Base-by-base conservation (phyloP, 2,113 vertebrate species). In the Willisornis vidua region DNA sequence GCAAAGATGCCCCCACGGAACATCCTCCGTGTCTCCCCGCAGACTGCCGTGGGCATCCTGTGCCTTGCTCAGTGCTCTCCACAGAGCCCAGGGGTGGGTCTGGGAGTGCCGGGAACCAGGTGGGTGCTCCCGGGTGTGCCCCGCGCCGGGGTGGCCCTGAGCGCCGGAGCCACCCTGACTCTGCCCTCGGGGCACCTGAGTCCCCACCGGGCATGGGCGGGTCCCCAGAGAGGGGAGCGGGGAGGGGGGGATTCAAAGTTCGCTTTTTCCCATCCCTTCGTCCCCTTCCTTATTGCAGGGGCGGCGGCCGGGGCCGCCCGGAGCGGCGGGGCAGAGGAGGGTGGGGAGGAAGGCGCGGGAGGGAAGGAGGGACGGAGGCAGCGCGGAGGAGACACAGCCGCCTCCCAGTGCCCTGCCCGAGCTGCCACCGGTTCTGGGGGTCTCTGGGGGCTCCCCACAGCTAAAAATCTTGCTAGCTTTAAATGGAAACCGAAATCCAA, bases 71-170 rank as follows among this genome's bases (percentile, higher is more conserved):
- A 1, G 13, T 6, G 19, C 39, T n/a, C 82, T 49, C 46, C 5
- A 0, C 16, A 7, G 58, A 5, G 5, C 16, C 70, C 75, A 7
- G 0, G 67, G 61, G 9, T 4, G 61, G 17, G 10, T 3, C 1
- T 11, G 25, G n/a, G 39, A 5, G 7, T 7, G 31, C 13, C 13
- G 12, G 28, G 65, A 57, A 4, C 18, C 29, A 7, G 0, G 7
- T 3, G 51, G 63, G 51, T 66, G n/a, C 10, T 22, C 31, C 35
- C 7, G 2, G 8, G 23, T 48, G 25, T 22, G 39, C 12, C 26
- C 4, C 26, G 48, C 26, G 19, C 57, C 24, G 6, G 43, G 17
- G 17, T 10, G 58, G 2, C 65, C 59, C 85, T 10, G 85, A 23
- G 52, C 7, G 1, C 49, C 10, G 15, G 26, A 4, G 13, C 55